These are phyloP conservation scores for Drosophila flavopinicola DNA, from an alignment of 2,888 invertebrate species.

Conservation along the genomic window DNA sequence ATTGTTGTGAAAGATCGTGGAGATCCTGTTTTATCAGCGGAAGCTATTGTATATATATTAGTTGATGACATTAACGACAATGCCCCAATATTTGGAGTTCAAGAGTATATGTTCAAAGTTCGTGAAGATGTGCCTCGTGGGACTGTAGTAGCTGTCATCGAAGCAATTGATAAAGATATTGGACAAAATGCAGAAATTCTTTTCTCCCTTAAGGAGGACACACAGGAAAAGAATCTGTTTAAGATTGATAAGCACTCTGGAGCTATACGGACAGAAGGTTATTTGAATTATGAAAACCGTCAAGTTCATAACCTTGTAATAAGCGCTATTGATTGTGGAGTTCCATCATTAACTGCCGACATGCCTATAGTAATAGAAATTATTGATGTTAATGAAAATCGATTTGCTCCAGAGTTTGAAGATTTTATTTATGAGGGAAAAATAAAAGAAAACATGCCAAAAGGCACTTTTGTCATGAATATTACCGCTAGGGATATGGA, in stretches of 20 bases:
- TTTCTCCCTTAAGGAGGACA: constrained; percentile 90
- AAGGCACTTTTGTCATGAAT: constrained; percentile 90
- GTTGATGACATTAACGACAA: constrained; percentile 97
- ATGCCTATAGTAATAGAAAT: constrained; percentile 93
- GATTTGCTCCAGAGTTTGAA: constrained; percentile 91
- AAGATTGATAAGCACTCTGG: constrained; percentile 94
- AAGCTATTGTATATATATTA: constrained; percentile 91
- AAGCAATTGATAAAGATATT: constrained; percentile 92
- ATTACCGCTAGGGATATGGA: constrained; percentile 93
- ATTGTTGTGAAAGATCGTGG: constrained; percentile 92
- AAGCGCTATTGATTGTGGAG: constrained; percentile 93
- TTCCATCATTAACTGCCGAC: constrained; percentile 91
- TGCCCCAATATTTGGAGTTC: constrained; percentile 91
- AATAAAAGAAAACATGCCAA: constrained; percentile 92
- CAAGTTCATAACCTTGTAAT: constrained; percentile 95
- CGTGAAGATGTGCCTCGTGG: constrained; percentile 96
- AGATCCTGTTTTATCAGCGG: constrained; percentile 88
- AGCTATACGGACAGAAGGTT: constrained; percentile 91
- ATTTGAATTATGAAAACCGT: constrained; percentile 94
- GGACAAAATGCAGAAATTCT: constrained; percentile 92
- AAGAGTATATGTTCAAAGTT: constrained; percentile 91
- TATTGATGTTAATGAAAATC: constrained; percentile 97
- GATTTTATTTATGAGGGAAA: constrained; percentile 91
- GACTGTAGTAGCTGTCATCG: constrained; percentile 93
- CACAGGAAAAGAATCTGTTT: constrained; percentile 85